Evolutionary conservation across 2,888 invertebrate genomes (phyloP).

Genomic region (Mechanitis messenoides): DNA sequence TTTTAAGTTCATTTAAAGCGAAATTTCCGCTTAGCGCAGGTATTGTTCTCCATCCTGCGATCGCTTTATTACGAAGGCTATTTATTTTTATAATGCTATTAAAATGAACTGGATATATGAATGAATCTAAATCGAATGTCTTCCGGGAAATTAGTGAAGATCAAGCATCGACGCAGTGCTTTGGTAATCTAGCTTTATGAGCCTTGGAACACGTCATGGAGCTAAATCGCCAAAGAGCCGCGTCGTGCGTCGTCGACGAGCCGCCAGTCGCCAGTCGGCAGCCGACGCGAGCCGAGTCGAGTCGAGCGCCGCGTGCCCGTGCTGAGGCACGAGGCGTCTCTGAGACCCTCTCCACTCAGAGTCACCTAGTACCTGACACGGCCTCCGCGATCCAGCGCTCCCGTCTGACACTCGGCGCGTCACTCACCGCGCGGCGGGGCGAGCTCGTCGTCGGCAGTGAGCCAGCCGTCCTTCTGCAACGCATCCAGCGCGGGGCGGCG

Average conservation of each 20-base stretch:
- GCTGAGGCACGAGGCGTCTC: conserved; percentile 74
- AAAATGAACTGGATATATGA: too few relatives aligned
- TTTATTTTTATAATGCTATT: too few relatives aligned
- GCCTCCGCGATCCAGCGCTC: conserved; percentile 28
- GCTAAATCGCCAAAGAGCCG: conserved; percentile 93
- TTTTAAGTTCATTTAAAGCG: too few relatives aligned
- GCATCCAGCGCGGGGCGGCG: conserved; percentile 80
- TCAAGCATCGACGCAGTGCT: conserved; percentile 77
- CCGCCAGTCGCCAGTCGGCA: conserved; percentile 9
- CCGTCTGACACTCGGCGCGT: background rate
- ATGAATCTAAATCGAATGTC: too few relatives aligned
- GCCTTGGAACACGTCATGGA: conserved; percentile 83
- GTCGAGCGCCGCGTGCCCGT: conserved; percentile 38
- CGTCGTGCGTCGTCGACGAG: conserved; percentile 50
- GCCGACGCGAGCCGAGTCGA: conserved; percentile 21
- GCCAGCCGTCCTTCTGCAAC: conserved; percentile 79
- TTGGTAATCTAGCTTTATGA: conserved; percentile 98
- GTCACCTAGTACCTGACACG: conserved; percentile 91
- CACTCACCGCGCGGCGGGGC: conserved; percentile 12
- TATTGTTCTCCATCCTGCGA: too few relatives aligned
- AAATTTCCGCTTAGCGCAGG: too few relatives aligned
- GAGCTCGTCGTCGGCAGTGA: conserved; percentile 22
- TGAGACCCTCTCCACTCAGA: conserved; percentile 80
- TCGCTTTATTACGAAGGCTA: too few relatives aligned
- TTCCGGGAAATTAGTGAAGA: background rate